These are phyloP conservation scores for Chaetophractus vellerosus DNA, from an alignment of 2,797 vertebrate genomes.

Conservation along the genomic window DNA sequence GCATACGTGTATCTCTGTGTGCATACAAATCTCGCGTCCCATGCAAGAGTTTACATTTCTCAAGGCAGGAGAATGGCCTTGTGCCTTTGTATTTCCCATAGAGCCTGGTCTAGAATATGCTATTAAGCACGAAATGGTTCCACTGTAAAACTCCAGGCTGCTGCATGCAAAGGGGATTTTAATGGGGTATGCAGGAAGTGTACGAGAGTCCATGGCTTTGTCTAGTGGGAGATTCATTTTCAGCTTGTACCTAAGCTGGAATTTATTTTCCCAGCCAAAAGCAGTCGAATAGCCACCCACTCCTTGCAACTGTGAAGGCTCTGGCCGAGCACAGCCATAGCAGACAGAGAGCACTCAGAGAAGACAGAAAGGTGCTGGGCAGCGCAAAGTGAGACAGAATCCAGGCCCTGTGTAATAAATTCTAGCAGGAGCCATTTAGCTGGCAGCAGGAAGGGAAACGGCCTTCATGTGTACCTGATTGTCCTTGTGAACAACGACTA, in stretches of 20 bases:
- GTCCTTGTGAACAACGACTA: no score
- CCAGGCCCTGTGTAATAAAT: conserved; percentile 56
- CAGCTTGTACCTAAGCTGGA: conserved; percentile 73
- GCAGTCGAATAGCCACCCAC: conserved; percentile 29
- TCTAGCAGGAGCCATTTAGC: conserved; percentile 40
- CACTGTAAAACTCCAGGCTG: conserved; percentile 61
- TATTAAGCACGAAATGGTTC: conserved; percentile 65
- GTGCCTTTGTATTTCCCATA: not conserved
- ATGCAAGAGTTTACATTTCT: not conserved
- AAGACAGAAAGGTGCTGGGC: conserved; percentile 50
- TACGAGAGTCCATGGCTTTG: conserved; percentile 57
- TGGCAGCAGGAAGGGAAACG: not conserved
- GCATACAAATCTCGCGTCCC: not conserved
- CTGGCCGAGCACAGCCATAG: conserved; percentile 54
- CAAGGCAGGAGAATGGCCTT: not conserved
- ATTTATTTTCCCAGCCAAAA: conserved; percentile 71
- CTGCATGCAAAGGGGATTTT: conserved; percentile 48
- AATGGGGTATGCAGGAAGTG: conserved; percentile 65
- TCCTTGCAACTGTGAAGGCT: not conserved
- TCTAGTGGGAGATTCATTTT: conserved; percentile 75
- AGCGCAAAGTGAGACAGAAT: conserved; percentile 68
- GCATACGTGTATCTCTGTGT: rapidly evolving
- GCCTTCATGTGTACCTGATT: not conserved
- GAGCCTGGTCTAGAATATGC: not conserved
- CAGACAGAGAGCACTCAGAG: conserved; percentile 71